A percentile compares a stretch with the other conserved stretches of the same genome.
phyloP scores from a whole-genome alignment of 2,888 invertebrate genomes.

The Calliphora vomitoria region DNA sequence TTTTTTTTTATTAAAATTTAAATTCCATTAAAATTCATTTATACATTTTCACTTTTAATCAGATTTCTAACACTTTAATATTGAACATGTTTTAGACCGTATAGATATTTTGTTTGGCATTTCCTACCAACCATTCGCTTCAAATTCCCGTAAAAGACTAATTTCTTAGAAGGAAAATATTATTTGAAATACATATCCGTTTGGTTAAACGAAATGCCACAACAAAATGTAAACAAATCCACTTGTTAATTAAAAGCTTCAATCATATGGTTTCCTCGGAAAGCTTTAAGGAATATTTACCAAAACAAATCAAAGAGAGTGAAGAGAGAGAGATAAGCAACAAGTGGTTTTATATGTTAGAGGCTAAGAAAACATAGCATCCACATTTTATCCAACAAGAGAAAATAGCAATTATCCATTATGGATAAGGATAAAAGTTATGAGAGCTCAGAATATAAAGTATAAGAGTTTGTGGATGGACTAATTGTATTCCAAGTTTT shows the following conservation, averaged over 20 bases:
- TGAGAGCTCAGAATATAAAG: not conserved
- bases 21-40: not conserved
- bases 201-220: not conserved
- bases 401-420: slow-evolving; percentile 16
- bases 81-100: slow-evolving; percentile 11
- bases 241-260: slow-evolving; percentile 51
- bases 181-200: slow-evolving; percentile 33
- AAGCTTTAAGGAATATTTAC: slow-evolving; percentile 28
- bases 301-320: not conserved
- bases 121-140: slow-evolving; percentile 48
- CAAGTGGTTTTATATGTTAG: slow-evolving; percentile 34
- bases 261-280: slow-evolving; percentile 1
- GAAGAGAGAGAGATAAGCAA: slow-evolving; percentile 28
- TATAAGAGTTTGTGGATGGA: slow-evolving; percentile 54
- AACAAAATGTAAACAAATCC: slow-evolving; percentile 29
- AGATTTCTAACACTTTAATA: not conserved
- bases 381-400: slow-evolving; percentile 22
- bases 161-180: slow-evolving; percentile 42
- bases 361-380: slow-evolving; percentile 36
- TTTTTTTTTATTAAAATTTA: not conserved
- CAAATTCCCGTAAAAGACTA: slow-evolving; percentile 66
- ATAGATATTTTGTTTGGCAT: not conserved
- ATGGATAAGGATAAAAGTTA: slow-evolving; percentile 3
- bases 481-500: not conserved
- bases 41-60: not conserved